These are phyloP conservation scores for Furcifer pardalis DNA, from an alignment of 2,797 vertebrate genomes.

Conservation along the genomic window DNA sequence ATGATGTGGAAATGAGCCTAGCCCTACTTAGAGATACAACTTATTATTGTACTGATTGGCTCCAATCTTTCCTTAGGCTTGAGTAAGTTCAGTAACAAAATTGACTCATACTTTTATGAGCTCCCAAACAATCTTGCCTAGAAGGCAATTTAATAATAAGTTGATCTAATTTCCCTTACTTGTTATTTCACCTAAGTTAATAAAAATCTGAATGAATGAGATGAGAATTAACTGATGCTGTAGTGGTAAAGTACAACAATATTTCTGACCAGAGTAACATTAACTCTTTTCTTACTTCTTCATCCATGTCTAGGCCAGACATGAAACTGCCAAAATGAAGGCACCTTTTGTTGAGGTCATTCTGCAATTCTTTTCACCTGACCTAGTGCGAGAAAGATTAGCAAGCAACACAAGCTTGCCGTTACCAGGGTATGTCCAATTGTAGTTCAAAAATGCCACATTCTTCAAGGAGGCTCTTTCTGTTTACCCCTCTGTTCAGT, in stretches of 20 bases:
- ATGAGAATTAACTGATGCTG: conserved; percentile 13
- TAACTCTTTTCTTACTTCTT: conserved; percentile 22
- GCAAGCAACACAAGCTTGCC: too few species aligned
- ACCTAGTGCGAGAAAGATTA: too few species aligned
- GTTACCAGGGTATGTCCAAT: too few species aligned
- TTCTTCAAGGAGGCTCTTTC: too few species aligned
- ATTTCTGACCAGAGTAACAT: conserved; percentile 29
- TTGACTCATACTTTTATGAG: conserved; percentile 39
- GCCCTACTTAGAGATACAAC: conserved; percentile 36
- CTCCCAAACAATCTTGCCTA: conserved; percentile 44
- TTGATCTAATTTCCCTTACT: conserved; percentile 52
- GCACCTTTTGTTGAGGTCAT: too few species aligned
- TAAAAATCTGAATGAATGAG: conserved; percentile 50
- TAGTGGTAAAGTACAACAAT: conserved; percentile 29
- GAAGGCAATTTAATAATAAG: conserved; percentile 52
- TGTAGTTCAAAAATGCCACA: too few species aligned
- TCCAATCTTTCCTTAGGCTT: conserved; percentile 37
- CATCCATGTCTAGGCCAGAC: too few species aligned
- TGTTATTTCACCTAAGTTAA: conserved; percentile 51
- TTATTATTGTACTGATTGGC: conserved; percentile 40
- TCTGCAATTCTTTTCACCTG: too few species aligned
- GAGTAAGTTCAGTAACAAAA: conserved; percentile 52
- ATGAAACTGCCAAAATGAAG: too few species aligned
- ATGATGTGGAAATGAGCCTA: conserved; percentile 33
- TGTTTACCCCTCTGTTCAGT: too few species aligned